Percentiles rank a stretch among this genome's conserved stretches.
phyloP scores from a whole-genome alignment of 2,888 invertebrate species.

The Netelia virgata region DNA sequence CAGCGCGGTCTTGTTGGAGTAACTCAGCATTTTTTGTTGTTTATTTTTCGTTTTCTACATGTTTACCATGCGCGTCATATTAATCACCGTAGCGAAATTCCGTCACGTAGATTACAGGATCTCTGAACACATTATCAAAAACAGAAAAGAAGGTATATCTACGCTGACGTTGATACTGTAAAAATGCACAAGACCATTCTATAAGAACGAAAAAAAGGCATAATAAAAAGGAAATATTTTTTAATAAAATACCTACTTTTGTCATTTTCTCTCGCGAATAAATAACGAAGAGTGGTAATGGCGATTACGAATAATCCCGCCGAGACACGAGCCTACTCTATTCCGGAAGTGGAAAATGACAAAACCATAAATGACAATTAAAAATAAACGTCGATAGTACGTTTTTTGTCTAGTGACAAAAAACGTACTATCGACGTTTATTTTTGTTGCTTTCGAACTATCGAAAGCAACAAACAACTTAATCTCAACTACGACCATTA shows the following conservation, averaged over 20 bases:
- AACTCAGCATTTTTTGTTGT: constrained; percentile 16
- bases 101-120: constrained; percentile 46
- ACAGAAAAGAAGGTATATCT: constrained; percentile 30
- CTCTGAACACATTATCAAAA: constrained; percentile 52
- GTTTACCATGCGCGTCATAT: constrained; percentile 39
- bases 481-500: constrained; percentile 5
- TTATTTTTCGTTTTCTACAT: constrained; percentile 3
- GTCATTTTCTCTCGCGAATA: constrained; percentile 65
- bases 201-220: constrained; percentile 68
- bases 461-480: constrained; percentile 22
- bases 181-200: constrained; percentile 77
- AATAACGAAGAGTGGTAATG: constrained; percentile 16
- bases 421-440: too few relatives aligned
- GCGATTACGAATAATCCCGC: not conserved
- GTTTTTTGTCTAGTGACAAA: constrained; percentile 16
- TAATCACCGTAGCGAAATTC: constrained; percentile 55
- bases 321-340: not conserved
- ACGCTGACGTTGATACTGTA: constrained; percentile 73
- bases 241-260: constrained; percentile 73
- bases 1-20: constrained; percentile 14
- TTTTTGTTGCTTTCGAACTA: too few relatives aligned
- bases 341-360: constrained; percentile 48
- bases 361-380: constrained; percentile 3
- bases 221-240: constrained; percentile 78
- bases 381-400: constrained; percentile 23